Conservation (phyloP, 2,888 invertebrate species). For the Stratiomys singularior region DNA sequence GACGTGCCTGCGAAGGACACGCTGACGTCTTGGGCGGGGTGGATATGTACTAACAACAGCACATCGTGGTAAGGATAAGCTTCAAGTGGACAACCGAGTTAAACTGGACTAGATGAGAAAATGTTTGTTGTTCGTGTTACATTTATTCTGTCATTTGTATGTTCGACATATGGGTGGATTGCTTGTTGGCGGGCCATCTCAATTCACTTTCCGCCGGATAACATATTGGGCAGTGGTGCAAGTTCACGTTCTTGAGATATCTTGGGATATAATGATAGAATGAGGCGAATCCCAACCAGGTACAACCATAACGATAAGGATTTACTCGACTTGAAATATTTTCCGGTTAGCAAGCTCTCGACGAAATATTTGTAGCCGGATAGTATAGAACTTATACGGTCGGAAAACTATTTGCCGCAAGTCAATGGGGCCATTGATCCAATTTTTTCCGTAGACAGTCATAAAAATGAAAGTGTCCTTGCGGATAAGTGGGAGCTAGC, state of each 20-base stretch:
- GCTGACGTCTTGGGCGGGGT: too few species aligned
- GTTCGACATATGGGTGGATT: too few species aligned
- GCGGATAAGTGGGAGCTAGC: background rate
- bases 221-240: background rate
- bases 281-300: background rate
- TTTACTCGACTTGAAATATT: slow-evolving; percentile 36
- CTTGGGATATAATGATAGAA: background rate
- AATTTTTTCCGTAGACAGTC: slow-evolving; percentile 2
- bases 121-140: too few species aligned
- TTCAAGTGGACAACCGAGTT: too few species aligned
- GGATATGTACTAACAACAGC: too few species aligned
- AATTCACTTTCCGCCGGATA: background rate
- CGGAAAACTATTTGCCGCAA: background rate
- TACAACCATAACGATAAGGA: slow-evolving; percentile 19
- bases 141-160: too few species aligned
- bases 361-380: background rate
- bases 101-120: too few species aligned
- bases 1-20: too few species aligned
- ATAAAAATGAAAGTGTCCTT: slow-evolving; percentile 29
- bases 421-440: slow-evolving; percentile 19
- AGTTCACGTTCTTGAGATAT: background rate
- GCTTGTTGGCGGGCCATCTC: too few species aligned
- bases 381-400: slow-evolving; percentile 9
- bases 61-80: too few species aligned
- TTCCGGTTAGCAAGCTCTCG: background rate